Evolutionary conservation across 2,888 invertebrate genomes (phyloP), one percentile per base, ranked within the genome.

Genomic region (Maniola hyperantus): DNA sequence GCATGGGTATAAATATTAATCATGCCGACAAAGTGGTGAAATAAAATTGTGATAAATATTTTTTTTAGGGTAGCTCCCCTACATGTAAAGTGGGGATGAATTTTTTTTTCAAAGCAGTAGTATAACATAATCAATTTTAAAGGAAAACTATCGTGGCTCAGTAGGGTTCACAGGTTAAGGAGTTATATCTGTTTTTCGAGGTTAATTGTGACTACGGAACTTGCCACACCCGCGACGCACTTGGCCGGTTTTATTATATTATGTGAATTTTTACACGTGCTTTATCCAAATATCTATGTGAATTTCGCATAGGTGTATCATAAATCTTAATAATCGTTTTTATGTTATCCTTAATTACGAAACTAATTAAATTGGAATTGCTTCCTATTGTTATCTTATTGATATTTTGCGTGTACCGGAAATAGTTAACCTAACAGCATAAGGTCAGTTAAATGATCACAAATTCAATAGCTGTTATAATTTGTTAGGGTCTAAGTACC

Each of bases 311-410:
- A 48, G 36, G 7, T 36, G 10, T 36, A 36, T 39, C 15, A 48
- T 48, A 15, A 10, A 26, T 51, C 13, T 0, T 26, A 26, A 51
- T 26, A 20, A 20, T 10, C 1, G 13, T 48, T 61, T 20, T 51
- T 50, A 50, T 51, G 34, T 15, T 13, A 18, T 39, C 39, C 5
- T 36, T 50, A 44, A 11, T 13, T 2, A 20, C 20, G 20, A 61
- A 61, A 50, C 39, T 36, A 26, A 26, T 26, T 26, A 26, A 26
- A 51, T 39, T 39, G n/a, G 51, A 71, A 68, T 50, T 36, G 53
- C 63, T 67, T 67, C 62, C 67, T 65, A 66, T 66, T 71, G 48
- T 66, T 61, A 42, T 55, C 64, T 69, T 68, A 71, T 71, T 70
- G 61, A 60, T 57, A 64, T 50, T 69, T 65, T 18, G 66, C 68